phyloP scores from a whole-genome alignment of 2,113 vertebrate species.

The Entelurus aequoreus region DNA sequence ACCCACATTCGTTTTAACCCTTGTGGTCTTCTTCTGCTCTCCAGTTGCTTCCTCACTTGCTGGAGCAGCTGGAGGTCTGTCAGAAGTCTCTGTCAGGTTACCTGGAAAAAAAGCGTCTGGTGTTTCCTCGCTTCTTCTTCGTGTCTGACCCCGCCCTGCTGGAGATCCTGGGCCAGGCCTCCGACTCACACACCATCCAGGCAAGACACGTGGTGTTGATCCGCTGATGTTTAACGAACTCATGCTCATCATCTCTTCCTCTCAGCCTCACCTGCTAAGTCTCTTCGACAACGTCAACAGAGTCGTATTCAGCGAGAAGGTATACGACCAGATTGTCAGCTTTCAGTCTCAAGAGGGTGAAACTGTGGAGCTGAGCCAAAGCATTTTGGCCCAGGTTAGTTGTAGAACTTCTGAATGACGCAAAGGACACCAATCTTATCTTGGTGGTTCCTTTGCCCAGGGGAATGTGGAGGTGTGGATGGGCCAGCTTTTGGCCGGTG shows the following conservation, averaged over 20 bases:
- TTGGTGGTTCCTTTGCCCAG: conserved; percentile 66
- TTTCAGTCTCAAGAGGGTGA: conserved; percentile 78
- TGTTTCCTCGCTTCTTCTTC: conserved; percentile 88
- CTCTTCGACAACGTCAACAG: conserved; percentile 85
- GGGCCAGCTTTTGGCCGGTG: conserved; percentile 68
- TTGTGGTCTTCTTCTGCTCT: no score
- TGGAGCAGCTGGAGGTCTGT: conserved; percentile 85
- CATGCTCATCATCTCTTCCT: no score
- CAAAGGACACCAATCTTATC: not conserved
- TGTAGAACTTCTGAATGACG: no score
- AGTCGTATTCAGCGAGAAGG: conserved; percentile 76
- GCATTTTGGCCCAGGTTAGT: no score
- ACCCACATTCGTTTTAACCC: no score
- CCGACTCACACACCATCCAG: conserved; percentile 85
- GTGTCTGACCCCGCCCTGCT: conserved; percentile 86
- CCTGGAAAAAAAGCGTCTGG: conserved; percentile 83
- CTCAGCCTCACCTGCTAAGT: conserved; percentile 79
- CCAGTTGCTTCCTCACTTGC: conserved; percentile 74
- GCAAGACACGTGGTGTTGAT: conserved; percentile 34
- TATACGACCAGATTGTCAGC: not conserved
- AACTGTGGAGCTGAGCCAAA: conserved; percentile 69
- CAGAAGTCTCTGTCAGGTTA: conserved; percentile 90
- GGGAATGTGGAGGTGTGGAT: conserved; percentile 84
- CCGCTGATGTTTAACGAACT: not conserved
- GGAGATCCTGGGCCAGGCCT: conserved; percentile 88